phyloP scores from a whole-genome alignment of 2,888 invertebrate species.

The Xanthorhoe spadicearia region DNA sequence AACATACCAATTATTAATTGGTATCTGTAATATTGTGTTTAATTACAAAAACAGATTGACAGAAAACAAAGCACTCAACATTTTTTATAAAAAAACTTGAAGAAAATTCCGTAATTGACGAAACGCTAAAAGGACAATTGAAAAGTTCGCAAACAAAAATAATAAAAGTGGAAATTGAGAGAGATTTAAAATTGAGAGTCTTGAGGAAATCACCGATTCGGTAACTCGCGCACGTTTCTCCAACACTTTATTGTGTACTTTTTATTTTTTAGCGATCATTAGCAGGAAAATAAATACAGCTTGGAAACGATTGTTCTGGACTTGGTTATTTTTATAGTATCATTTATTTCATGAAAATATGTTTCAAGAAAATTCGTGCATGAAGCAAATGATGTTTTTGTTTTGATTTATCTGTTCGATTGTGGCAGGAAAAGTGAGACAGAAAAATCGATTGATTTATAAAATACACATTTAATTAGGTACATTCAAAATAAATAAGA shows the following conservation, averaged over 20 bases:
- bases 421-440: too few species aligned
- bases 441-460: too few species aligned
- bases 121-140: constrained; percentile 32
- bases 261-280: constrained; percentile 33
- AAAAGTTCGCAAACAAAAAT: constrained; percentile 37
- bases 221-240: constrained; percentile 30
- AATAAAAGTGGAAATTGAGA: constrained; percentile 37
- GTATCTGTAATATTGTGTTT: too few species aligned
- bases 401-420: too few species aligned
- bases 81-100: too few species aligned
- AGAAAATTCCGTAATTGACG: constrained; percentile 5
- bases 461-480: too few species aligned
- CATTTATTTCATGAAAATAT: neutral
- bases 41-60: too few species aligned
- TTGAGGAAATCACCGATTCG: constrained; percentile 33
- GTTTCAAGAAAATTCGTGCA: too few species aligned
- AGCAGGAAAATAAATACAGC: constrained; percentile 17
- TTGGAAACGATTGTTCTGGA: constrained; percentile 8
- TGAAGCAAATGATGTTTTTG: too few species aligned
- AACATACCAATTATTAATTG: too few species aligned
- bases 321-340: neutral
- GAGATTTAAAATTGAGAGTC: constrained; percentile 23
- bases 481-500: too few species aligned
- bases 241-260: constrained; percentile 22
- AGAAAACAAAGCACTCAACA: too few species aligned